phyloP scores from a whole-genome alignment of 2,888 invertebrate species.

The Pollenia amentaria region DNA sequence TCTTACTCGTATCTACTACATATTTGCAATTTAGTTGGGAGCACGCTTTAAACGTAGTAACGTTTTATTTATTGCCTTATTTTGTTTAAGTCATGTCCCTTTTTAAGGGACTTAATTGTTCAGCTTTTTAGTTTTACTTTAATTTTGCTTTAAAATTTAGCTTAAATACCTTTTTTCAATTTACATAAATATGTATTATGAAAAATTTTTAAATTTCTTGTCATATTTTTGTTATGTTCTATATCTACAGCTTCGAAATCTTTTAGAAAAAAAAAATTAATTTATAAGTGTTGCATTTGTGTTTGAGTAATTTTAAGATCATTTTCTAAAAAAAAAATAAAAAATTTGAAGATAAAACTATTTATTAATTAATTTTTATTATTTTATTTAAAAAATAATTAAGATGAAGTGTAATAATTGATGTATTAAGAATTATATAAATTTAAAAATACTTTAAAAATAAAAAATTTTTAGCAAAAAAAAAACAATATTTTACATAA shows the following conservation, averaged over 20 bases:
- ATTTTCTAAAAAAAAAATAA: constrained; percentile 45
- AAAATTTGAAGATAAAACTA: constrained; percentile 42
- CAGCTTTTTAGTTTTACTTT: not conserved
- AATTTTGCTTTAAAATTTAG: constrained; percentile 32
- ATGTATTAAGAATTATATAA: constrained; percentile 62
- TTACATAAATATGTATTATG: not conserved
- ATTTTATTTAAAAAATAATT: constrained; percentile 31
- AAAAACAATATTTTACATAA: constrained; percentile 35
- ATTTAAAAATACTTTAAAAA: constrained; percentile 35
- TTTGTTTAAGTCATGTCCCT: constrained; percentile 14
- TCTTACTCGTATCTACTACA: not conserved
- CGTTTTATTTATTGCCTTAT: constrained; percentile 60
- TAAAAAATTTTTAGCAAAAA: constrained; percentile 62
- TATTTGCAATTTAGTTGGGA: constrained; percentile 24
- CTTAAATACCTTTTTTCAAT: constrained; percentile 2
- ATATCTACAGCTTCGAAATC: constrained; percentile 32
- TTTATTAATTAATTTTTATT: constrained; percentile 43
- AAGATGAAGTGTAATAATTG: constrained; percentile 66
- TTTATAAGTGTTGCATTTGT: constrained; percentile 70
- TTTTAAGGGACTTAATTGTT: constrained; percentile 28
- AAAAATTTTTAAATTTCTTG: not conserved
- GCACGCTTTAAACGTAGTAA: constrained; percentile 12
- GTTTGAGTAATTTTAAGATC: constrained; percentile 64
- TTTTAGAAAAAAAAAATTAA: constrained; percentile 32
- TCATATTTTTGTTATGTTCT: constrained; percentile 1